A percentile compares a stretch with the other conserved stretches of the same genome.
Conservation (phyloP, 2,113 vertebrate genomes). For the Myanophis thanlyinensis region DNA sequence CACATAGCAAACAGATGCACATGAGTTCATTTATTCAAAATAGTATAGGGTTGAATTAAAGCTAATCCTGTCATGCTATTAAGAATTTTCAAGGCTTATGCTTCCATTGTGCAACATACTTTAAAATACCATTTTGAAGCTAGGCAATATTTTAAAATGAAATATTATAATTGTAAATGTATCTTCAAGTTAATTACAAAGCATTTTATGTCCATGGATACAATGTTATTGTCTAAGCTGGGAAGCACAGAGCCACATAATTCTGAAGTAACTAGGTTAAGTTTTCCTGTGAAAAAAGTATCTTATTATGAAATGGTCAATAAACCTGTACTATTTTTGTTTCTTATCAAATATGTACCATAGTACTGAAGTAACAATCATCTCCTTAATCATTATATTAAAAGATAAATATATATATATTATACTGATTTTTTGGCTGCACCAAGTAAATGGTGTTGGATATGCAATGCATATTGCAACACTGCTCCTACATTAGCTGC, state of each 20-base stretch:
- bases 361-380: neutral
- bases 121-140: constrained; percentile 31
- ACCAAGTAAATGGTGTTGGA: no score
- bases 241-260: neutral
- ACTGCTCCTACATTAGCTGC: no score
- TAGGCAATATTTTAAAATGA: constrained; percentile 5
- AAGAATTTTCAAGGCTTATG: constrained; percentile 12
- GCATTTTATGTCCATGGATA: neutral
- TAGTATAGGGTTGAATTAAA: constrained; percentile 39
- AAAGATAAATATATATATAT: neutral
- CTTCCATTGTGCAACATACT: neutral
- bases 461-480: no score
- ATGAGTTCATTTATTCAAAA: constrained; percentile 39
- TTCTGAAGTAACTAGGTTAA: constrained; percentile 32
- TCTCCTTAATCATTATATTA: neutral
- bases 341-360: neutral
- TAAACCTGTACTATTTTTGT: neutral
- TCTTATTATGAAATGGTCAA: constrained; percentile 10
- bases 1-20: neutral
- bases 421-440: neutral
- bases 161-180: constrained; percentile 8
- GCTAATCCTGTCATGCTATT: constrained; percentile 31
- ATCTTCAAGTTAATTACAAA: constrained; percentile 27
- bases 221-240: neutral
- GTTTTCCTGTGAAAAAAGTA: neutral